Evolutionary conservation across 1,140 invertebrate species (phyloP).

Genomic region (Protaetia brevitarsis): DNA sequence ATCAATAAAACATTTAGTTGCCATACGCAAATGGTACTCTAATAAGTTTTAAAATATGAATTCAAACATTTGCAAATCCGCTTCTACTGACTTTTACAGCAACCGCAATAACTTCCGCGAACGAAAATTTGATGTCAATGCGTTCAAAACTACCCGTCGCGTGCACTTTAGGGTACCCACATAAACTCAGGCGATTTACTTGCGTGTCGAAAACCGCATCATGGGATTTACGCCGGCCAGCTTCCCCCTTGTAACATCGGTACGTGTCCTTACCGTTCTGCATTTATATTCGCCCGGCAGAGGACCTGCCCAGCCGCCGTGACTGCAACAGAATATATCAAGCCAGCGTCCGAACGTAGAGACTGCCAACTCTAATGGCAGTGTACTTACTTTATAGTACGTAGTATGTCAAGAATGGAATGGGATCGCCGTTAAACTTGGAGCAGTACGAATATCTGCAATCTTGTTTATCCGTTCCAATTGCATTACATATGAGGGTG

Average conservation of each 20-base stretch:
- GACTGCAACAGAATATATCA: neutral
- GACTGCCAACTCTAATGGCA: neutral
- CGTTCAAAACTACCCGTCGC: neutral
- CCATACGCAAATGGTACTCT: too few species aligned
- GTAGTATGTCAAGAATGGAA: neutral
- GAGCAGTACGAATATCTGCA: neutral
- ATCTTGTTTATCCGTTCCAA: slow-evolving; percentile 2
- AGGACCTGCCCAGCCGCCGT: neutral
- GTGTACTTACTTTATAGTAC: neutral
- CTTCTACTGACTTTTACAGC: too few species aligned
- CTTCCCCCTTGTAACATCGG: neutral
- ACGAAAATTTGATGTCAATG: neutral
- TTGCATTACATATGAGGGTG: slow-evolving; percentile 1
- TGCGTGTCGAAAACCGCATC: neutral
- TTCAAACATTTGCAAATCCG: too few species aligned
- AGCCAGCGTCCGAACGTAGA: neutral
- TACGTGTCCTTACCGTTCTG: neutral
- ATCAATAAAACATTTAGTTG: too few species aligned
- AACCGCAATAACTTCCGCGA: neutral
- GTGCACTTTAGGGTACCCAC: neutral
- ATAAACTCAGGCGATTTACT: slow-evolving; percentile 1
- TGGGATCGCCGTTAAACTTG: neutral
- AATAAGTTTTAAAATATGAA: too few species aligned
- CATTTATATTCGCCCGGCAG: slow-evolving; percentile 1
- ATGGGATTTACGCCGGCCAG: neutral